phyloP scores from a whole-genome alignment of 1,140 invertebrate genomes.

The Drosophila trapezifrons region DNA sequence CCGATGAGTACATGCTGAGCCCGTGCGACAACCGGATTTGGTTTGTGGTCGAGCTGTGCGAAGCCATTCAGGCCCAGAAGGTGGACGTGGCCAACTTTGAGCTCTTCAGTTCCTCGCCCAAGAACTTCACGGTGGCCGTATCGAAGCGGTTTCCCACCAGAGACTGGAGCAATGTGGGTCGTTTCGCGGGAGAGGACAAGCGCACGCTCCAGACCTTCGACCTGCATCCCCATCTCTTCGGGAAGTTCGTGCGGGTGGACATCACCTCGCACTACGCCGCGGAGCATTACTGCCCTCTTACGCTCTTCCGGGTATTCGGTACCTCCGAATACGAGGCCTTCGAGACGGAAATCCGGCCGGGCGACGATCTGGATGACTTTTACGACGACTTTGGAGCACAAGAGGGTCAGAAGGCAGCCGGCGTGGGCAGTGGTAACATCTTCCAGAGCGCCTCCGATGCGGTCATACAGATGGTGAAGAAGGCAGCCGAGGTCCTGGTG shows the following conservation, averaged over 20 bases:
- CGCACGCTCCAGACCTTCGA: conserved; percentile 94
- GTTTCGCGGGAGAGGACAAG: conserved; percentile 94
- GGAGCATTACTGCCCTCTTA: conserved; percentile 99
- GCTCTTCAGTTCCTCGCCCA: conserved; percentile 97
- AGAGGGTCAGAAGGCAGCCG: conserved; percentile 74
- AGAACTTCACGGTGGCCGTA: conserved; percentile 93
- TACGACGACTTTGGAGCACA: conserved; percentile 85
- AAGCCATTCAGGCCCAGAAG: conserved; percentile 96
- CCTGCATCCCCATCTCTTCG: conserved; percentile 91
- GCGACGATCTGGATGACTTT: conserved; percentile 88
- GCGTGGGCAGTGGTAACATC: conserved; percentile 86
- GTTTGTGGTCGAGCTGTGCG: conserved; percentile 99
- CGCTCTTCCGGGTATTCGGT: conserved; percentile 95
- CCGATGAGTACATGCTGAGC: conserved; percentile 99
- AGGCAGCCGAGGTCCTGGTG: conserved; percentile 92
- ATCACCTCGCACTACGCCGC: conserved; percentile 96
- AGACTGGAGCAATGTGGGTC: conserved; percentile 95
- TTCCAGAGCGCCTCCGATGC: conserved; percentile 94
- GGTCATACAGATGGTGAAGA: conserved; percentile 94
- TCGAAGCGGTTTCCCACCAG: conserved; percentile 96
- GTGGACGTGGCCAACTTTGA: conserved; percentile 99
- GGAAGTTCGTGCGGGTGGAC: conserved; percentile 97
- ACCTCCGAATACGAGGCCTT: conserved; percentile 95
- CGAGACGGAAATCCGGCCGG: conserved; percentile 89
- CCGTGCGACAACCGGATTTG: conserved; percentile 96